phyloP scores from a whole-genome alignment of 1,140 invertebrate genomes.

The Megalonaias nervosa region DNA sequence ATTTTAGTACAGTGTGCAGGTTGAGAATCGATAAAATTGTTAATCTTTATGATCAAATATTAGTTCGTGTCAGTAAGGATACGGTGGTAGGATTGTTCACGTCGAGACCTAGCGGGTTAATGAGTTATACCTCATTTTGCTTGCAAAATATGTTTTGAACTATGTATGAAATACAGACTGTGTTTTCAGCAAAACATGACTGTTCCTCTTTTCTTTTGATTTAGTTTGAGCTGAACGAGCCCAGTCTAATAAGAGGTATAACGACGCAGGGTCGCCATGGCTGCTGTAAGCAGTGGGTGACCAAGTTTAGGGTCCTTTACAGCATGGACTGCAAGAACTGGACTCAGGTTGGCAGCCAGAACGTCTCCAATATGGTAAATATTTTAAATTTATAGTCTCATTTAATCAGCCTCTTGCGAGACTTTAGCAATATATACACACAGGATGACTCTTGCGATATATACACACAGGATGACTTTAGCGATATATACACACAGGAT shows the following conservation, averaged over 20 bases:
- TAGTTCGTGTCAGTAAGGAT: too few species aligned
- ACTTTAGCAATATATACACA: not conserved
- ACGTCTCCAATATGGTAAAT: constrained; percentile 34
- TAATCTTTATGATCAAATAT: not conserved
- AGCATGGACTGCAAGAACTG: constrained; percentile 45
- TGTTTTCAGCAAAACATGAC: too few species aligned
- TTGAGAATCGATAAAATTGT: not conserved
- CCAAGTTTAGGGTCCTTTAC: constrained; percentile 42
- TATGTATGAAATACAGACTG: too few species aligned
- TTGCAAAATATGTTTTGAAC: too few species aligned
- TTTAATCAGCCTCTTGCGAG: not conserved
- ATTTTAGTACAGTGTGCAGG: not conserved
- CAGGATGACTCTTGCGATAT: not conserved
- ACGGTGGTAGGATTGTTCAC: too few species aligned
- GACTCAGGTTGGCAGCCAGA: constrained; percentile 34
- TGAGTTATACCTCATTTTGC: too few species aligned
- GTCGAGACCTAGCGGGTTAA: too few species aligned
- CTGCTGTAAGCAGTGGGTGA: constrained; percentile 46
- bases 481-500: not conserved
- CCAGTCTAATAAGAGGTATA: constrained; percentile 35
- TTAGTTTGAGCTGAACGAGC: constrained; percentile 42
- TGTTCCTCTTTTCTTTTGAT: not conserved
- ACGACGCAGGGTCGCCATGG: constrained; percentile 48
- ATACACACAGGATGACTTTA: not conserved
- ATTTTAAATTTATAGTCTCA: not conserved